Conservation (phyloP, 2,797 vertebrate species). For the Lophotriccus pileatus region DNA sequence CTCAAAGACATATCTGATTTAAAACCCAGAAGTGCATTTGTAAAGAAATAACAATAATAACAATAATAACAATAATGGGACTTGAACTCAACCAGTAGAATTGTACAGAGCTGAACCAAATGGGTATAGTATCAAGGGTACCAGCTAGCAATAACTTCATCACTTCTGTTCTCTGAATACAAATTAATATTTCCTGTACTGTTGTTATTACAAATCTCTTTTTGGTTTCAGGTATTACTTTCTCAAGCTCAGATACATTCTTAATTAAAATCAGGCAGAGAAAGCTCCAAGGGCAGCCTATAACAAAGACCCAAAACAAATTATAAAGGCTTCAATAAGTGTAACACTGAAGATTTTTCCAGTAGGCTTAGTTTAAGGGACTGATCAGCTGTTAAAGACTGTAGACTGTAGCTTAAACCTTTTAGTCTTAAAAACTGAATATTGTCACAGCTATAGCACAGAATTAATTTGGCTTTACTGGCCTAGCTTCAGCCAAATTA, state of each 20-base stretch:
- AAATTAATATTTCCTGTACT: not conserved
- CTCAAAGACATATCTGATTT: not conserved
- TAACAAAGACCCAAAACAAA: not conserved
- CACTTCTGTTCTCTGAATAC: not conserved
- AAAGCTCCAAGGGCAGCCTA: slow-evolving; percentile 3
- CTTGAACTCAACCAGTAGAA: not conserved
- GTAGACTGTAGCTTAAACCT: not conserved
- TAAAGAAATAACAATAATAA: not conserved
- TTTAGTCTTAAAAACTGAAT: not conserved
- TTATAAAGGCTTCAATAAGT: not conserved
- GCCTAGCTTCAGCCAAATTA: not conserved
- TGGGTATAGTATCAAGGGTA: not conserved
- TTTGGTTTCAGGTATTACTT: slow-evolving; percentile 23
- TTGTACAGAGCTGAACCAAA: not conserved
- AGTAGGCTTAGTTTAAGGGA: not conserved
- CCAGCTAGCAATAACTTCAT: not conserved
- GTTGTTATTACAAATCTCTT: not conserved
- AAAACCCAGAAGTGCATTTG: not conserved
- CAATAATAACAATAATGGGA: not conserved
- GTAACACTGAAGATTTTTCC: not conserved
- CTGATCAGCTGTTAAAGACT: not conserved
- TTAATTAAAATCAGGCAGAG: slow-evolving; percentile 31
- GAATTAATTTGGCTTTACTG: slow-evolving; percentile 1
- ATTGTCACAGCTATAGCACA: not conserved
- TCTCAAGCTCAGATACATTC: slow-evolving; percentile 1